These are phyloP conservation scores for Melipona bicolor DNA, from an alignment of 2,888 invertebrate species.

Conservation along the genomic window DNA sequence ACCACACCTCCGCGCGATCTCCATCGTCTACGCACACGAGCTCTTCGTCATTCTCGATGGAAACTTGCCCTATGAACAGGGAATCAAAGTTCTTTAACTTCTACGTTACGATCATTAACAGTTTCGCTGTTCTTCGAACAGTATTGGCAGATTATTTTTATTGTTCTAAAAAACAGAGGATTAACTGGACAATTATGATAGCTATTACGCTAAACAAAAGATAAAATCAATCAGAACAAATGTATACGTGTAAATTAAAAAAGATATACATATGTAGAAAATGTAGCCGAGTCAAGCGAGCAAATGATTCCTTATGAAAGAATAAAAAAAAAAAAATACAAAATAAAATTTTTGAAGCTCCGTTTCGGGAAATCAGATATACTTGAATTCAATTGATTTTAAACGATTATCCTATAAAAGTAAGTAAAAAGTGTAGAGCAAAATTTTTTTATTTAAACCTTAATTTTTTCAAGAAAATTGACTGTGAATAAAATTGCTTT, in stretches of 20 bases:
- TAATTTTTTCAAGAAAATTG: too few species aligned
- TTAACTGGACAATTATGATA: neutral
- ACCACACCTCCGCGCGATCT: constrained; percentile 62
- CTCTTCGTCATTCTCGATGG: constrained; percentile 49
- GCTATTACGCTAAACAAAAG: neutral
- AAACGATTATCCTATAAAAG: too few species aligned
- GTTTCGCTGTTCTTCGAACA: constrained; percentile 10
- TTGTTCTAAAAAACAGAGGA: neutral
- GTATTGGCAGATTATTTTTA: neutral
- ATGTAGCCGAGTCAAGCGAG: too few species aligned
- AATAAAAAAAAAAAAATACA: too few species aligned
- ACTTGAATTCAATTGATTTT: too few species aligned
- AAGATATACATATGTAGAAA: neutral
- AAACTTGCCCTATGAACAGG: constrained; percentile 29
- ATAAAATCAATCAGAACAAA: neutral
- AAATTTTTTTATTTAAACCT: too few species aligned
- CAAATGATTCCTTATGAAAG: too few species aligned
- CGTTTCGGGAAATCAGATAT: too few species aligned
- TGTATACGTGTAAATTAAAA: neutral
- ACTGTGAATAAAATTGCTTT: too few species aligned
- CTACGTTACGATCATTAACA: constrained; percentile 20
- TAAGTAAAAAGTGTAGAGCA: too few species aligned
- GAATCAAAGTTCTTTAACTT: constrained; percentile 28
- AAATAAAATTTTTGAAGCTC: too few species aligned
- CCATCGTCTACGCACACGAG: constrained; percentile 47